Evolutionary conservation across 2,888 invertebrate genomes (phyloP).

Genomic region (Omphaloscelis lunosa): DNA sequence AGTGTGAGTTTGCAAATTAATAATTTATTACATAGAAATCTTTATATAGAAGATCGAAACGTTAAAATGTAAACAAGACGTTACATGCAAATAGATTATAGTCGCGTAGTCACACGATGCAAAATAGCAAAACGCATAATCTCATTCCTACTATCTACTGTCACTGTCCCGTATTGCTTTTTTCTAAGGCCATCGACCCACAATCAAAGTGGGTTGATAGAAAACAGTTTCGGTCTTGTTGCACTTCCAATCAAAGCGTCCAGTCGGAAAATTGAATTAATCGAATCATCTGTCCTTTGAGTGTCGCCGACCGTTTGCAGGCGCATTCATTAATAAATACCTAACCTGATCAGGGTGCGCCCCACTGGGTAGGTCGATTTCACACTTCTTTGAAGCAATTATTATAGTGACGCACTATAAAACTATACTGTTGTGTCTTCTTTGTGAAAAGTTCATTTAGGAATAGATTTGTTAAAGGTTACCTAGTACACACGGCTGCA

Average conservation of each 20-base stretch:
- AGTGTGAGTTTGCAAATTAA: no score
- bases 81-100: neutral
- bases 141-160: neutral
- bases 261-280: slow-evolving; percentile 86
- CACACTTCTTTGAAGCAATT: slow-evolving; percentile 50
- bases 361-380: slow-evolving; percentile 59
- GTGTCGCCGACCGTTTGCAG: slow-evolving; percentile 78
- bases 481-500: no score
- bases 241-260: slow-evolving; percentile 84
- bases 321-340: slow-evolving; percentile 80
- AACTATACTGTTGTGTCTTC: slow-evolving; percentile 22
- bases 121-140: neutral
- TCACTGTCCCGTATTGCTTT: neutral
- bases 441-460: slow-evolving; percentile 5
- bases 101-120: neutral
- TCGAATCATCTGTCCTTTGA: slow-evolving; percentile 85
- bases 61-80: neutral
- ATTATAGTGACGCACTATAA: slow-evolving; percentile 46
- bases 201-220: slow-evolving; percentile 71
- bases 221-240: slow-evolving; percentile 78
- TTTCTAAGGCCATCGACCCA: slow-evolving; percentile 26
- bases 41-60: neutral
- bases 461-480: neutral
- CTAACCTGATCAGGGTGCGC: slow-evolving; percentile 53
- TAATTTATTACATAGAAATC: no score